Evolutionary conservation across 1,140 invertebrate species (phyloP), one percentile per base, ranked within the genome.

Genomic region (Drosophila ficusphila): DNA sequence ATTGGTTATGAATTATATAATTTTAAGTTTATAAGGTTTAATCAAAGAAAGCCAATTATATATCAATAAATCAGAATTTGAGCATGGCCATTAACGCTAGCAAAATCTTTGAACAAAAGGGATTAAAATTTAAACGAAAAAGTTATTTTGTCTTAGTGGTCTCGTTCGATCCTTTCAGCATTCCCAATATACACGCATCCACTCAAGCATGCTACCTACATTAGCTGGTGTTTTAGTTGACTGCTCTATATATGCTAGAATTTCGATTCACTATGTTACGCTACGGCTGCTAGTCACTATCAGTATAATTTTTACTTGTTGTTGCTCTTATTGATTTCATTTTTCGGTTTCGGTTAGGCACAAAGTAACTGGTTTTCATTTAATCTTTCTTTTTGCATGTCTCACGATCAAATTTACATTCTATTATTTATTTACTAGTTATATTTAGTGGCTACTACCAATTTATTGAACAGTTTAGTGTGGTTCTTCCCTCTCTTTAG

Each of bases 321-420:
- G 73, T 75, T 85, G 64, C 56, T 83, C 51, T 71, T 83, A 83
- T 82, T 78, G 78, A 73, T 72, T 72, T 62, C 67, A 54, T 52
- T 67, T 64, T 76, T 70, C 48, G 54, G 53, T 71, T 79, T 79
- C 29, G 81, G 81, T 85, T 85, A 85, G 81, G 81, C 81, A 85
- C 81, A 86, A 85, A 81, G 81, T 85, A 85, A 85, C 81, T 86
- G 81, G 65, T 57, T 86, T 73, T 76, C 18, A 42, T 52, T 46
- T 27, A 25, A 39, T 44, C 12, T 23, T 31, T 19, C 39, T 41
- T 49, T 58, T 65, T 27, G 56, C 36, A 75, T 62, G 42, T 46
- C 56, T 77, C 69, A 57, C 44, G 16, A 38, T 73, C 44, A 12
- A 25, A 54, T 56, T 65, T 68, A 79, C 52, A 86, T 36, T 6